These are phyloP conservation scores for Montipora sp. DNA, from an alignment of 64 coral and sea anemone species.

Conservation along the genomic window DNA sequence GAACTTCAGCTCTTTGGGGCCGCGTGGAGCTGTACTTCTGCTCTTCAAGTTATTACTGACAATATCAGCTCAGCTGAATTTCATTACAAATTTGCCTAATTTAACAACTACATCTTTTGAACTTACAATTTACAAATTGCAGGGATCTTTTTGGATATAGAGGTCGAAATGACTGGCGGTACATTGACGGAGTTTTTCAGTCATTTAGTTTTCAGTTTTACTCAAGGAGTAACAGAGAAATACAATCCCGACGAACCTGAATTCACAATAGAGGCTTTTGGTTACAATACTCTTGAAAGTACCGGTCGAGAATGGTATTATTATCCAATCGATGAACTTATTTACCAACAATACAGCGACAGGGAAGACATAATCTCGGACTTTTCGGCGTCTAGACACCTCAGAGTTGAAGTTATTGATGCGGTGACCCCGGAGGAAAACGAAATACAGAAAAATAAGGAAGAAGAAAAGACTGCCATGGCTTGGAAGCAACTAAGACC, in stretches of 20 bases:
- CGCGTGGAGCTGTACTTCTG: too few species aligned
- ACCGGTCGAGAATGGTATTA: conserved; percentile 8
- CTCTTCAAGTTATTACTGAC: too few species aligned
- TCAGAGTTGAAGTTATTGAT: background rate
- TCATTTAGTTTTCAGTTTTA: background rate
- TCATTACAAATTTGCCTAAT: too few species aligned
- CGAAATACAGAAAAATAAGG: background rate
- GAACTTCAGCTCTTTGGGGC: too few species aligned
- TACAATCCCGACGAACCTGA: background rate
- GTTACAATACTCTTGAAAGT: background rate
- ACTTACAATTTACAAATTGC: too few species aligned
- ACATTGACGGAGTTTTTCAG: background rate
- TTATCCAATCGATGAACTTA: background rate
- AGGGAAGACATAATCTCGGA: background rate
- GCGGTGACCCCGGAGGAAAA: background rate
- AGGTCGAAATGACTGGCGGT: background rate
- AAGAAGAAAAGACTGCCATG: background rate
- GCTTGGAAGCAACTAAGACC: conserved; percentile 9
- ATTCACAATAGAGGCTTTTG: background rate
- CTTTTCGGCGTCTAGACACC: background rate
- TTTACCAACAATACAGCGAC: conserved; percentile 18
- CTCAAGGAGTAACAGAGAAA: background rate
- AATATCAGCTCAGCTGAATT: too few species aligned
- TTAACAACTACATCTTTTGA: too few species aligned
- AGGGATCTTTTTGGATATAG: too few species aligned